Evolutionary conservation across 1,140 invertebrate genomes (phyloP).

Genomic region (Drosophila nikananu): DNA sequence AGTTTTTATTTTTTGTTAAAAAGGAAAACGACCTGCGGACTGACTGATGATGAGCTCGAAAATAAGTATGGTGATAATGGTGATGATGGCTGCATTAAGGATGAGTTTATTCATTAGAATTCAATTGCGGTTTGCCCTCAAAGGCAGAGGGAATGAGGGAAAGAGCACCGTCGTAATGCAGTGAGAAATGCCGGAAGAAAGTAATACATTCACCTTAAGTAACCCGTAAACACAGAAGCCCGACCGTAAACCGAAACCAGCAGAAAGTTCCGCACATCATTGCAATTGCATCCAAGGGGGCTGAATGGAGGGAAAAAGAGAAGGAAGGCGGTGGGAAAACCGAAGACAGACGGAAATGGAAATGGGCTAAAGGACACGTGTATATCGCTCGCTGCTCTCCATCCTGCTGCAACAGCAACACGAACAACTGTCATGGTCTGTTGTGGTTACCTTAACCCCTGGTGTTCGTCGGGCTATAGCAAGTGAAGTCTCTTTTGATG

Average conservation of each 20-base stretch:
- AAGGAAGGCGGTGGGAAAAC: constrained; percentile 1
- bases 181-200: constrained; percentile 48
- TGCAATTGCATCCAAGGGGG: constrained; percentile 44
- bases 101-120: constrained; percentile 42
- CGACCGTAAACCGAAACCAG: constrained; percentile 35
- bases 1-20: background rate
- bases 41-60: constrained; percentile 29
- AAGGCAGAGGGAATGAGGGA: background rate
- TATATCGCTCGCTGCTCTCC: constrained; percentile 18
- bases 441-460: constrained; percentile 33
- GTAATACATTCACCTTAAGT: constrained; percentile 66
- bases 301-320: background rate
- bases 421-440: constrained; percentile 29
- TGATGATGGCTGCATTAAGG: constrained; percentile 25
- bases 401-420: constrained; percentile 38
- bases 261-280: constrained; percentile 49
- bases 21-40: constrained; percentile 14
- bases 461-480: background rate
- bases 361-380: constrained; percentile 52
- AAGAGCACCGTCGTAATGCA: constrained; percentile 36
- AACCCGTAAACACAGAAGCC: constrained; percentile 41
- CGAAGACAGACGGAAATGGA: constrained; percentile 41
- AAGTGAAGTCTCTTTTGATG: background rate
- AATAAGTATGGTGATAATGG: constrained; percentile 2
- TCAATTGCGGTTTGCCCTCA: constrained; percentile 25